Evolutionary conservation across 2,797 vertebrate species (phyloP).

Genomic region (Phrynocephalus guinanensis): DNA sequence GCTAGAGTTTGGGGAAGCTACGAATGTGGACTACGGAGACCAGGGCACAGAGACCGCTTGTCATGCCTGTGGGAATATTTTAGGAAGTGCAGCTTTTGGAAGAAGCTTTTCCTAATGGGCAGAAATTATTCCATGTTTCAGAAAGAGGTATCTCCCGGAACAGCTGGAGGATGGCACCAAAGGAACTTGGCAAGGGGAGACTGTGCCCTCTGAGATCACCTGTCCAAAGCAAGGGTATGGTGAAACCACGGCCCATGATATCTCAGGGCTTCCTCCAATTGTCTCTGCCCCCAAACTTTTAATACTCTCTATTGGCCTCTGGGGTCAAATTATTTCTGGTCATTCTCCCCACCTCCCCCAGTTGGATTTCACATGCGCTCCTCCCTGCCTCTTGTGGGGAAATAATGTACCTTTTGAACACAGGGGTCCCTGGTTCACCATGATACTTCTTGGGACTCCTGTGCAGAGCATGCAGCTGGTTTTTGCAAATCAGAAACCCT

Average conservation of each 20-base stretch:
- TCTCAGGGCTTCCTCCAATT: not conserved
- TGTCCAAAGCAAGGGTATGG: slow-evolving; percentile 14
- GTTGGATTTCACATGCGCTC: not conserved
- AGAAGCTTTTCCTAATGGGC: not conserved
- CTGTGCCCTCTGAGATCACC: too few relatives aligned
- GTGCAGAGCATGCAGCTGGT: not conserved
- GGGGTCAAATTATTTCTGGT: slow-evolving; percentile 29
- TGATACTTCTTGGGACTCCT: not conserved
- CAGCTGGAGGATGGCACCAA: not conserved
- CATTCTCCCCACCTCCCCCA: not conserved
- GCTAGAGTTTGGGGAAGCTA: too few relatives aligned
- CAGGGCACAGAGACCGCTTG: too few relatives aligned
- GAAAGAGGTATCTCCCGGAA: not conserved
- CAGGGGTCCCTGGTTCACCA: not conserved
- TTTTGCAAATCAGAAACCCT: not conserved
- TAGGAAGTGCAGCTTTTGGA: too few relatives aligned
- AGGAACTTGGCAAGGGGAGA: not conserved
- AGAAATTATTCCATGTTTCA: not conserved
- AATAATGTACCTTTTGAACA: not conserved
- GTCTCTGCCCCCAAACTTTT: not conserved
- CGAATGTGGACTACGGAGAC: too few relatives aligned
- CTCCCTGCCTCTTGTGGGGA: too few relatives aligned
- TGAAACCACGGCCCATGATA: slow-evolving; percentile 12
- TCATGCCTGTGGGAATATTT: not conserved
- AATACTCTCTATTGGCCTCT: slow-evolving; percentile 18